A percentile compares a stretch with the other conserved stretches of the same genome.
phyloP scores from a whole-genome alignment of 2,113 vertebrate species.

The Cnemophilus loriae region DNA sequence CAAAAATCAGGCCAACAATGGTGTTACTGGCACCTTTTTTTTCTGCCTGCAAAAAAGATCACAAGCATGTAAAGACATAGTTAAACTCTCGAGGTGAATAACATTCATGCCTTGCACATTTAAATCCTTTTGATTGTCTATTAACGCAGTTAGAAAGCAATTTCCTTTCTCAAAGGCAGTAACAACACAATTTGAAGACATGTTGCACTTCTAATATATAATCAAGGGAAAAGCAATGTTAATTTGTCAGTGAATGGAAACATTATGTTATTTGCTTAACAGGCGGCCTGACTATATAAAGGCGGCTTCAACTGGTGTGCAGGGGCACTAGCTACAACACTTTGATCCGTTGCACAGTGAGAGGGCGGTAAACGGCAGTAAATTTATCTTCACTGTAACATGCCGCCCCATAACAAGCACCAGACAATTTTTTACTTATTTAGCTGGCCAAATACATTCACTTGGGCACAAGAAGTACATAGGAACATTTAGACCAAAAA shows the following conservation, averaged over 20 bases:
- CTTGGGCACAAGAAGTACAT: background rate
- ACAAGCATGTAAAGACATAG: background rate
- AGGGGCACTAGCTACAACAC: background rate
- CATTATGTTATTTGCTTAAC: background rate
- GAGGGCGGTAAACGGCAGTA: background rate
- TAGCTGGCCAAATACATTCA: background rate
- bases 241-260: background rate
- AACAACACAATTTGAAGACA: background rate
- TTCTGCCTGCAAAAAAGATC: slow-evolving; percentile 75
- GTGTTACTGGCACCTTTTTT: slow-evolving; percentile 88
- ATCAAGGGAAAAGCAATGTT: background rate
- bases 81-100: background rate
- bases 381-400: background rate
- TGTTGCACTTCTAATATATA: background rate
- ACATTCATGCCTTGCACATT: background rate
- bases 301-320: background rate
- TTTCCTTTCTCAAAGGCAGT: background rate
- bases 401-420: background rate
- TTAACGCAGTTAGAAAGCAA: background rate
- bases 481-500: background rate
- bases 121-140: background rate
- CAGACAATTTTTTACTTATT: background rate
- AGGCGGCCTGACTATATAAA: background rate
- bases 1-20: slow-evolving; percentile 88
- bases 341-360: background rate